phyloP scores from a whole-genome alignment of 1,140 invertebrate genomes.

The Trichomalopsis sarcophagae region DNA sequence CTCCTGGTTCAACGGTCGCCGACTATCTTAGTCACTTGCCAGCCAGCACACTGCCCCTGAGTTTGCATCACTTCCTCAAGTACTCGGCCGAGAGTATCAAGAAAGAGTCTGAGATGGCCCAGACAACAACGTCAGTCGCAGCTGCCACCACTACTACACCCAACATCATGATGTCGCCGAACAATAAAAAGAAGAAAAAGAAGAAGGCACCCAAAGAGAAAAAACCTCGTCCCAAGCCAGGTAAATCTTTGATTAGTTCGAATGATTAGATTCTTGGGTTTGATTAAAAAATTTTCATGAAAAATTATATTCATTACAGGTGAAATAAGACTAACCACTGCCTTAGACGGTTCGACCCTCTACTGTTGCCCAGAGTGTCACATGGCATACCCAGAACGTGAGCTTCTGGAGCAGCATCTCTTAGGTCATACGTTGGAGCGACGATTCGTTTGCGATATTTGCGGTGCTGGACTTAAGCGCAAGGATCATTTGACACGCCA shows the following conservation, averaged over 20 bases:
- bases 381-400: slow-evolving; percentile 89
- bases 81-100: slow-evolving; percentile 87
- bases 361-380: slow-evolving; percentile 92
- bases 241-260: slow-evolving; percentile 57
- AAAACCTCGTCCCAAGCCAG: slow-evolving; percentile 86
- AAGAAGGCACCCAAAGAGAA: slow-evolving; percentile 87
- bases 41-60: slow-evolving; percentile 84
- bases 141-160: slow-evolving; percentile 74
- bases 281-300: neutral
- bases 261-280: neutral
- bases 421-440: slow-evolving; percentile 87
- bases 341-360: slow-evolving; percentile 86
- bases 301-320: slow-evolving; percentile 71
- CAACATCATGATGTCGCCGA: slow-evolving; percentile 74
- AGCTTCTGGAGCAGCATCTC: slow-evolving; percentile 86
- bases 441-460: slow-evolving; percentile 89
- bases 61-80: slow-evolving; percentile 88
- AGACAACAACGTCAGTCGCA: slow-evolving; percentile 73
- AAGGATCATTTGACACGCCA: slow-evolving; percentile 88
- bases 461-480: slow-evolving; percentile 87
- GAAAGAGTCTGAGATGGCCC: slow-evolving; percentile 80
- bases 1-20: slow-evolving; percentile 85
- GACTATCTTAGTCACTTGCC: slow-evolving; percentile 87
- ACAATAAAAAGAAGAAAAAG: slow-evolving; percentile 87
- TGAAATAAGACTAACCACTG: slow-evolving; percentile 87